Evolutionary conservation across 2,113 vertebrate species (phyloP).

Genomic region (Albula goreensis): DNA sequence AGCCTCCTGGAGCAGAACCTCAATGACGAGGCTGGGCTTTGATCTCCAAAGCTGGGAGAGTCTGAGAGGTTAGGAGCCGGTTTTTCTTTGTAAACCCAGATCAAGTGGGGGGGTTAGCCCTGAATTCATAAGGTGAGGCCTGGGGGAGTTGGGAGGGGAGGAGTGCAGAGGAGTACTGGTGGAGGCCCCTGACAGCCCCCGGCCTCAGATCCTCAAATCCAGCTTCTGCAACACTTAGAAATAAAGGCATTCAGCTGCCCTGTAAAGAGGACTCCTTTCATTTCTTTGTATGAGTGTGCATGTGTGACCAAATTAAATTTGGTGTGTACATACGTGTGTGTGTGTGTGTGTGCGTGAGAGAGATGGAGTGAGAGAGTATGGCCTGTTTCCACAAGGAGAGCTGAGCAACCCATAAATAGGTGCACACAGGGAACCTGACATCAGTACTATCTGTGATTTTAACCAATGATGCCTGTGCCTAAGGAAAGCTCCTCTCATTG

Average conservation of each 20-base stretch:
- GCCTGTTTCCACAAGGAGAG: too few relatives aligned
- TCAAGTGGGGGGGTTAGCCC: slow-evolving; percentile 44
- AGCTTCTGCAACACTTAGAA: slow-evolving; percentile 16
- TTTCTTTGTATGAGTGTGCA: slow-evolving; percentile 7
- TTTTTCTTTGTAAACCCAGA: slow-evolving; percentile 27
- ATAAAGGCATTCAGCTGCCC: slow-evolving; percentile 18
- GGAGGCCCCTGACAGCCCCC: too few relatives aligned
- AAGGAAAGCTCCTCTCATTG: too few relatives aligned
- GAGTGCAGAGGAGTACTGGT: too few relatives aligned
- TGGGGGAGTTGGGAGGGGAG: too few relatives aligned
- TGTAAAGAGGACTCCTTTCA: background rate
- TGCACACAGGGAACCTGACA: too few relatives aligned
- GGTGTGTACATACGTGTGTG: slow-evolving; percentile 8
- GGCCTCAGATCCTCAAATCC: background rate
- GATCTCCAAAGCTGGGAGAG: slow-evolving; percentile 32
- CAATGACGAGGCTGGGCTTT: slow-evolving; percentile 15
- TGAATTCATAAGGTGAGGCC: slow-evolving; percentile 27
- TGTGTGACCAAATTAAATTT: background rate
- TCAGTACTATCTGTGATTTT: too few relatives aligned
- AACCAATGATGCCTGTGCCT: too few relatives aligned
- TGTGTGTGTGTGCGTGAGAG: slow-evolving; percentile 21
- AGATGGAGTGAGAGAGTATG: background rate
- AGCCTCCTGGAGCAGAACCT: background rate
- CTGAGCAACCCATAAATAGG: too few relatives aligned
- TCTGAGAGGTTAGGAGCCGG: background rate